phyloP scores from a whole-genome alignment of 2,888 invertebrate species.

The Uloborus plumipes region DNA sequence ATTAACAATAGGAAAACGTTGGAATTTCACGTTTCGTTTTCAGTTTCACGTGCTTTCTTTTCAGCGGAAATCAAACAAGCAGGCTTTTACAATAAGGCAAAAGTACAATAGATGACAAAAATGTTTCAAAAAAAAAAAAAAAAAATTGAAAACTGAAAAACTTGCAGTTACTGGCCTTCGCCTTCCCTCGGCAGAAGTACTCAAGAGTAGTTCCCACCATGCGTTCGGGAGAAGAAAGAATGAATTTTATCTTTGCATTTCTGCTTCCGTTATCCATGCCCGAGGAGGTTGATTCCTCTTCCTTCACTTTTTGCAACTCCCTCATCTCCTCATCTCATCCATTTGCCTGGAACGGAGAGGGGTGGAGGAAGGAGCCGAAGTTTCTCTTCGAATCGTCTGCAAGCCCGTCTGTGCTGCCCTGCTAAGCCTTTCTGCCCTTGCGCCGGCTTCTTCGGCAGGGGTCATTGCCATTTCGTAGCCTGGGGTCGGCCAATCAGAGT shows the following conservation, averaged over 20 bases:
- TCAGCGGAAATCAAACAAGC: too few species aligned
- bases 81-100: too few species aligned
- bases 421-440: conserved; percentile 13
- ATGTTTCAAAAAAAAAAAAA: too few species aligned
- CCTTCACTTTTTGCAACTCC: background rate
- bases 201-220: too few species aligned
- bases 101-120: too few species aligned
- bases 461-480: conserved; percentile 46
- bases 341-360: background rate
- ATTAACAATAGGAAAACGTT: too few species aligned
- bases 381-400: conserved; percentile 6
- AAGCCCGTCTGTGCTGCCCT: conserved; percentile 6
- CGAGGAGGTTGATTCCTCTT: background rate
- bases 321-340: background rate
- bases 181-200: too few species aligned
- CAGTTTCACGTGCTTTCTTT: too few species aligned
- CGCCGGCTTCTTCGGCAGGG: conserved; percentile 19
- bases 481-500: conserved; percentile 55
- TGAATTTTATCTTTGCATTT: background rate
- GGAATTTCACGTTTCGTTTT: too few species aligned
- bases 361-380: background rate
- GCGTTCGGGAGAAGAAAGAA: too few species aligned
- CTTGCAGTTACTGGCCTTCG: too few species aligned
- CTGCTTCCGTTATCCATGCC: conserved; percentile 4
- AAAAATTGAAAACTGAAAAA: too few species aligned